Evolutionary conservation across 2,113 vertebrate genomes (phyloP).

Genomic region (Xerus inauris): DNA sequence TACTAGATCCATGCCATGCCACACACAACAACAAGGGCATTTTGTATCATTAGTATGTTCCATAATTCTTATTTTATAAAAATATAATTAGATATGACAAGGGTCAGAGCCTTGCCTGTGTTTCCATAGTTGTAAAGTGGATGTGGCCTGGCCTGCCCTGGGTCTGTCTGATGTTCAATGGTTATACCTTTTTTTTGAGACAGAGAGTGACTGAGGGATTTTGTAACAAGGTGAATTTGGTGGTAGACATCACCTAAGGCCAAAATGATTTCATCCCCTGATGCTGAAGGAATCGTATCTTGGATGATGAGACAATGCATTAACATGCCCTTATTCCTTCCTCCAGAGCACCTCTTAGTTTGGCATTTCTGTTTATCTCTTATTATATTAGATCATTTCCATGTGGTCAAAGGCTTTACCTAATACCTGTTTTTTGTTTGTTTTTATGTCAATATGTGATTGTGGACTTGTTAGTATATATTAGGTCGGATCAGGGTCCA

Average conservation of each 20-base stretch:
- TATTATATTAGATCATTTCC: neutral
- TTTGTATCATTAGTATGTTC: neutral
- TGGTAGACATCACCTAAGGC: slow-evolving; percentile 16
- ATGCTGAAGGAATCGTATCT: neutral
- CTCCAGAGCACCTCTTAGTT: neutral
- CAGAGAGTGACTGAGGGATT: neutral
- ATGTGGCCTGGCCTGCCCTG: neutral
- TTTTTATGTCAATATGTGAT: neutral
- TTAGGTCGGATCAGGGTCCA: too few species aligned
- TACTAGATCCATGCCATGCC: neutral
- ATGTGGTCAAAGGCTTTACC: neutral
- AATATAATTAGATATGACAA: slow-evolving; percentile 21
- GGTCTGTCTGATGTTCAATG: neutral
- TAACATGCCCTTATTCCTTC: neutral
- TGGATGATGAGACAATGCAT: neutral
- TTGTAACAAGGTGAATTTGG: slow-evolving; percentile 34
- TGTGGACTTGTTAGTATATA: neutral
- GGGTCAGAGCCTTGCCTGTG: neutral
- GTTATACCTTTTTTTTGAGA: neutral
- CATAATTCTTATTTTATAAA: neutral
- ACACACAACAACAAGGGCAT: neutral
- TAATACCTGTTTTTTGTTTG: neutral
- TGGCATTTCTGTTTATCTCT: neutral
- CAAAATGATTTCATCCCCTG: slow-evolving; percentile 44
- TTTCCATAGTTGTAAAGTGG: neutral